Evolutionary conservation across 2,113 vertebrate genomes (phyloP).

Genomic region (Spizaetus ornatus): DNA sequence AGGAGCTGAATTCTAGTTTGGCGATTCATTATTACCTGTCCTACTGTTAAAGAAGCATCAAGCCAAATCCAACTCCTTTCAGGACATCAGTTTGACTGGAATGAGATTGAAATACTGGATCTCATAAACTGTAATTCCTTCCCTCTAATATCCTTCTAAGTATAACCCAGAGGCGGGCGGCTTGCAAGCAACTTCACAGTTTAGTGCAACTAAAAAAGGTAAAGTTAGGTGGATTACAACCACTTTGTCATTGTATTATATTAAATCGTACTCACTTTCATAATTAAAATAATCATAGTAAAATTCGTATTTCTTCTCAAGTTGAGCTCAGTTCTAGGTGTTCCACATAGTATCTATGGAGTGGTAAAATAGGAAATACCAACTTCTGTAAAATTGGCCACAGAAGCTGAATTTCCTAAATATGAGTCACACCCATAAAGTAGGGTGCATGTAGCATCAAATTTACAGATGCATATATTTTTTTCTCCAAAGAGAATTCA

Average conservation of each 20-base stretch:
- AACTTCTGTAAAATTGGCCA: not conserved
- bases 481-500: not conserved
- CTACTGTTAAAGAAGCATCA: not conserved
- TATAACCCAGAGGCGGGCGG: not conserved
- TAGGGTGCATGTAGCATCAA: rapidly evolving
- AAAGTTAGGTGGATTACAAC: not conserved
- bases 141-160: not conserved
- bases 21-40: not conserved
- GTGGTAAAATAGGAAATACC: not conserved
- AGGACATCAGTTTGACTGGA: not conserved
- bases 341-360: not conserved
- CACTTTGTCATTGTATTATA: not conserved
- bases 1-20: not conserved
- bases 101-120: not conserved
- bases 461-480: not conserved
- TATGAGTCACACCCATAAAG: not conserved
- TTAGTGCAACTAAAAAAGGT: not conserved
- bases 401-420: not conserved
- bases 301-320: not conserved
- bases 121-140: not conserved
- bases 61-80: not conserved
- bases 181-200: not conserved
- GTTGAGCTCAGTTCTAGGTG: not conserved
- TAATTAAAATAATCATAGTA: not conserved
- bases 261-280: not conserved